These are phyloP conservation scores for Chironomus striatipennis DNA, from an alignment of 1,140 invertebrate species.

Conservation along the genomic window DNA sequence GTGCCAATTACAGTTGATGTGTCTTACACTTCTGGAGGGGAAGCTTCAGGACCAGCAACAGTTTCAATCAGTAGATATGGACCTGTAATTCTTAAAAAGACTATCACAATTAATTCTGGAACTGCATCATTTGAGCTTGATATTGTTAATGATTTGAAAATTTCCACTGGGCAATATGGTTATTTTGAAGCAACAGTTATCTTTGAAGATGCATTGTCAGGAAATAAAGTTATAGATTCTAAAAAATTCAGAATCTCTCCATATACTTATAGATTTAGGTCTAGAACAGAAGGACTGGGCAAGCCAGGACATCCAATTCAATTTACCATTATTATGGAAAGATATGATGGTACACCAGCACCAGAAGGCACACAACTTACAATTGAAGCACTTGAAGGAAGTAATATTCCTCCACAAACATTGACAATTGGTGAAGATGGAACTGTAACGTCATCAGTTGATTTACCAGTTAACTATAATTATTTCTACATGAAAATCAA, in stretches of 20 bases:
- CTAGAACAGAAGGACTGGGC: too few relatives aligned
- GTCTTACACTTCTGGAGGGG: too few relatives aligned
- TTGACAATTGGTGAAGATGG: not conserved
- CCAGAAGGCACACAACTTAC: not conserved
- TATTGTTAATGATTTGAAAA: slow-evolving; percentile 47
- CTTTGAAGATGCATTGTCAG: not conserved
- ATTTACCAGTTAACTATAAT: too few relatives aligned
- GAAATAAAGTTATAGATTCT: slow-evolving; percentile 38
- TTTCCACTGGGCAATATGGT: not conserved
- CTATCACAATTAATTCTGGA: slow-evolving; percentile 43
- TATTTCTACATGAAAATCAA: not conserved
- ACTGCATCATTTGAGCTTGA: slow-evolving; percentile 62
- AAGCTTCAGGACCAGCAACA: too few relatives aligned
- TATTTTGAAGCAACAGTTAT: not conserved
- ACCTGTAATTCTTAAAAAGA: too few relatives aligned
- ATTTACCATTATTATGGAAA: not conserved
- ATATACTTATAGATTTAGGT: not conserved
- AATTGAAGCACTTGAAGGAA: not conserved
- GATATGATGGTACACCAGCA: not conserved
- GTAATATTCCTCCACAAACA: not conserved
- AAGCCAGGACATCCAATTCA: not conserved
- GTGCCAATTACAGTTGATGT: too few relatives aligned
- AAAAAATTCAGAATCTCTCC: slow-evolving; percentile 43
- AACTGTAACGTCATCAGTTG: not conserved
- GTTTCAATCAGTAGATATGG: too few relatives aligned